phyloP scores from a whole-genome alignment of 1,140 invertebrate genomes.

The Nephotettix cincticeps region DNA sequence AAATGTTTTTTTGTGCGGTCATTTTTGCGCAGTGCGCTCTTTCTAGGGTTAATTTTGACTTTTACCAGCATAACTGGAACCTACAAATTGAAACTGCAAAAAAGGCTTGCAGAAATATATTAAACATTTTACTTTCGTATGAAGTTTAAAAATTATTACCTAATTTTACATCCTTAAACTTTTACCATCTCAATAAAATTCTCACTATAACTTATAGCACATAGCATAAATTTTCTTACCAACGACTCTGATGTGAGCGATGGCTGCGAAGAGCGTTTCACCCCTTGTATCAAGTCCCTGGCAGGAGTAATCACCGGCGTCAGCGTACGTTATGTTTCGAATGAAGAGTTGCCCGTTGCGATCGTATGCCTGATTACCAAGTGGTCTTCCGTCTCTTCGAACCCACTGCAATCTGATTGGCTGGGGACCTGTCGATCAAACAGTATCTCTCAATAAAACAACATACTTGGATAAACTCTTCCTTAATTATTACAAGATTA shows the following conservation, averaged over 20 bases:
- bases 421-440: slow-evolving; percentile 12
- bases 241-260: slow-evolving; percentile 56
- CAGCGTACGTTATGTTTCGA: slow-evolving; percentile 58
- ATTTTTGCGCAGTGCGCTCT: too few relatives aligned
- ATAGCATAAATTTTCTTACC: slow-evolving; percentile 45
- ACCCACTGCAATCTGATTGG: slow-evolving; percentile 56
- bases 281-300: slow-evolving; percentile 54
- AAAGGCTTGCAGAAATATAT: too few relatives aligned
- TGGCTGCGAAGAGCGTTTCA: slow-evolving; percentile 50
- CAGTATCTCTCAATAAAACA: too few relatives aligned
- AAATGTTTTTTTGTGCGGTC: too few relatives aligned
- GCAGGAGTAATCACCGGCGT: slow-evolving; percentile 80
- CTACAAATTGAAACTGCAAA: too few relatives aligned
- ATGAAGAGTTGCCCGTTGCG: slow-evolving; percentile 55
- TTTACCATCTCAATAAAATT: background rate
- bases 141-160: background rate
- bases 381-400: slow-evolving; percentile 56
- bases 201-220: background rate
- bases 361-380: slow-evolving; percentile 54
- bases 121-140: background rate
- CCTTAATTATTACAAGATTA: too few relatives aligned
- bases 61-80: too few relatives aligned
- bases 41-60: too few relatives aligned
- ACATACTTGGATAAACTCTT: too few relatives aligned
- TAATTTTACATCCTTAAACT: background rate